Evolutionary conservation across 1,140 invertebrate species (phyloP), one percentile per base, ranked within the genome.

Genomic region (Varroa destructor): DNA sequence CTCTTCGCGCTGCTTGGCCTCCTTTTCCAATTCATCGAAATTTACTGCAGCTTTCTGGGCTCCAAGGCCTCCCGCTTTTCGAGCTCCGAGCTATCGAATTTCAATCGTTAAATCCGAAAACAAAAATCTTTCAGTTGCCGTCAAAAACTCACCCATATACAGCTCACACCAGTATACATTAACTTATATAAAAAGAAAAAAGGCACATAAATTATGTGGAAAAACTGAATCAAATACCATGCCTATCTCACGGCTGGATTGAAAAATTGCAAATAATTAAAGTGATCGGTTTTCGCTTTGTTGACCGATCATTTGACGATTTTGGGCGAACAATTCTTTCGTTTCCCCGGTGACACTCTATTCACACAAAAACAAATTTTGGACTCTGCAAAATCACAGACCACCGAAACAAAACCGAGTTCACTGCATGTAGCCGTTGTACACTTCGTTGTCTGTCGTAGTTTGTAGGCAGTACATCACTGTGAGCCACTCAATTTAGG

Each of bases 11-110:
- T 90, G 84, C 74, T 88, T 86, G 0, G 91, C 91, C 77, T 90
- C 87, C 76, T 86, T 86, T 81, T 98, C 95, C 58, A 98, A 87
- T 77, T 96, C 93, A n/a, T 88, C 88, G 80, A 99, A 99, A 80
- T 98, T 93, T 12, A 83, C 78, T 71, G 81, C 91, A 5, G 97
- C 90, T 80, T 91, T 91, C 72, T 93, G 93, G n/a, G 94, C 96
- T 72, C 95, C 95, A n/a, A 98, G 80, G 1, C 92, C 89, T 56
- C 79, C 85, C 14, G 61, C 61, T 79, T 90, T 94, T 77, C 93
- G 95, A 0, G 84, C 86, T 12, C 90, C 90, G 72, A 93, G 76
- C 88, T 89, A 75, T 37, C 77, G 76, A 46, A 71, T 71, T 74
- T 77, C 46, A 71, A 8, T 46, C 37, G 55, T 55, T 72, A 25